A percentile compares a stretch with the other conserved stretches of the same genome.
These are phyloP conservation scores for Macrotis lagotis DNA, from an alignment of 2,113 vertebrate genomes.

Conservation along the genomic window DNA sequence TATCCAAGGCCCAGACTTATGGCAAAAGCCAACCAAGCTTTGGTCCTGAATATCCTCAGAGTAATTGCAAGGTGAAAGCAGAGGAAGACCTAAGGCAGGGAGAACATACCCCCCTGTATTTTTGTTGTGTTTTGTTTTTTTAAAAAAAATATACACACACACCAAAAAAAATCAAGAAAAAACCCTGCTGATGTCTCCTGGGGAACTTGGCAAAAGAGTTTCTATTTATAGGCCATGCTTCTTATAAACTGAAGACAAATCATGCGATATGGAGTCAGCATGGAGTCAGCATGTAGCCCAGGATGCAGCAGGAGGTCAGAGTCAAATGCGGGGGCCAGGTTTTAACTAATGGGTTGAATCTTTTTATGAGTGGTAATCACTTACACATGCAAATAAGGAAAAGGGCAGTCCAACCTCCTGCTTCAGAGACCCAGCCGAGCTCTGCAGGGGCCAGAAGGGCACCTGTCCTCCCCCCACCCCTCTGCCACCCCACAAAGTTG, in stretches of 20 bases:
- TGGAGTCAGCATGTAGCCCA: constrained; percentile 45
- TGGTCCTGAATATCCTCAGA: not conserved
- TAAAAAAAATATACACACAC: not conserved
- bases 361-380: constrained; percentile 64
- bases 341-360: constrained; percentile 66
- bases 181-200: constrained; percentile 67
- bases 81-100: not conserved
- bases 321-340: constrained; percentile 39
- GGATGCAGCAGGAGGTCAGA: constrained; percentile 49
- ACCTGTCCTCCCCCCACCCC: not conserved
- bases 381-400: constrained; percentile 59
- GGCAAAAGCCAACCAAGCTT: not conserved
- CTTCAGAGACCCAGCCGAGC: not conserved
- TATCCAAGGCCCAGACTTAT: not conserved
- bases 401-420: not conserved
- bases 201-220: constrained; percentile 66
- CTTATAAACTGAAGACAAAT: constrained; percentile 75
- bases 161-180: constrained; percentile 44
- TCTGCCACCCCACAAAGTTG: not conserved
- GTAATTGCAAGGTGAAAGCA: not conserved
- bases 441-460: not conserved
- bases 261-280: constrained; percentile 49
- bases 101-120: constrained; percentile 24
- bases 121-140: constrained; percentile 4
- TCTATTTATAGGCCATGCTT: constrained; percentile 75